A percentile compares a stretch with the other conserved stretches of the same genome.
These are phyloP conservation scores for Xyliphius kryptos DNA, from an alignment of 2,113 vertebrate species.

Conservation along the genomic window DNA sequence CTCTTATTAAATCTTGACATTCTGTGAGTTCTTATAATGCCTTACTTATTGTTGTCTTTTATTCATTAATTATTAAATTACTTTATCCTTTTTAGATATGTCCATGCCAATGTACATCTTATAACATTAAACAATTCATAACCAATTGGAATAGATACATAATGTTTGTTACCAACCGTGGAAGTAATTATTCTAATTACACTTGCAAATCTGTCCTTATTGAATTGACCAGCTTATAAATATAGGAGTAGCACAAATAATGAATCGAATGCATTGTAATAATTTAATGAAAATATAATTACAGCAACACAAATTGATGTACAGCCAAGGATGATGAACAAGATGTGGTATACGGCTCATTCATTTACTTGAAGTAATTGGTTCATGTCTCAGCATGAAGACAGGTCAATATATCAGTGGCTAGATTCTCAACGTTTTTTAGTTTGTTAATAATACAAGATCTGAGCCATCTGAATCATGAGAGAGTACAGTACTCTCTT, in stretches of 20 bases:
- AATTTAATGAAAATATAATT: slow-evolving; percentile 33
- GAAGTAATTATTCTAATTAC: too few relatives aligned
- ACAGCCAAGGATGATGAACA: slow-evolving; percentile 35
- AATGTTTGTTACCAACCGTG: too few relatives aligned
- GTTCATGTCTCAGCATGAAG: slow-evolving; percentile 36
- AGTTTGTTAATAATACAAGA: slow-evolving; percentile 14
- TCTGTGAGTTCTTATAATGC: too few relatives aligned
- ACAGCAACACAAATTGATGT: slow-evolving; percentile 27
- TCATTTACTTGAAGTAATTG: slow-evolving; percentile 39
- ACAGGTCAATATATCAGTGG: slow-evolving; percentile 1
- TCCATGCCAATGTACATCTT: too few relatives aligned
- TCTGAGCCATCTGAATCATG: neutral
- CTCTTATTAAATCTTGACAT: too few relatives aligned
- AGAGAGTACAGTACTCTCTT: neutral
- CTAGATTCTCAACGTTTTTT: slow-evolving; percentile 3
- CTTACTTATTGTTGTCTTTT: too few relatives aligned
- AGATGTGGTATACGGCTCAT: slow-evolving; percentile 18
- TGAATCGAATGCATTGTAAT: slow-evolving; percentile 20
- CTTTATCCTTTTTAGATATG: too few relatives aligned
- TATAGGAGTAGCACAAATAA: slow-evolving; percentile 7
- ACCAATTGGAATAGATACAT: too few relatives aligned
- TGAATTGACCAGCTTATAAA: too few relatives aligned
- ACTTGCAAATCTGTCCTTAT: too few relatives aligned
- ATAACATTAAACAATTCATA: too few relatives aligned
- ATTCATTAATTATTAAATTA: too few relatives aligned